phyloP scores from a whole-genome alignment of 2,888 invertebrate genomes.

The Prosopocoilus inquinatus region DNA sequence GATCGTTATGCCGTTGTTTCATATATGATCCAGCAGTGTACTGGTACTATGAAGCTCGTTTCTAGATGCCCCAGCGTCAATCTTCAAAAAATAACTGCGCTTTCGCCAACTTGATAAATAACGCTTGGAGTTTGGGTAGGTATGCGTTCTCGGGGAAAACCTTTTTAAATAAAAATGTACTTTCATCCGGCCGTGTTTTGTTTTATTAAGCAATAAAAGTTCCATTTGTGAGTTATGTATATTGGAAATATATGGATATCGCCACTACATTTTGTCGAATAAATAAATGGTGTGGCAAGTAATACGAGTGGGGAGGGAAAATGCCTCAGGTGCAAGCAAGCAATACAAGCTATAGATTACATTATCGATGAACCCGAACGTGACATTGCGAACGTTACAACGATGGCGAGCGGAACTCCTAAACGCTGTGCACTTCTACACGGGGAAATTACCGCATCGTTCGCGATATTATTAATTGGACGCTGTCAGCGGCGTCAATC shows the following conservation, averaged over 20 bases:
- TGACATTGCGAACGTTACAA: slow-evolving; percentile 23
- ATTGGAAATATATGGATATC: slow-evolving; percentile 37
- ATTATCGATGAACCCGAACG: slow-evolving; percentile 39
- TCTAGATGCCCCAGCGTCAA: too few relatives aligned
- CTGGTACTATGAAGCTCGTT: too few relatives aligned
- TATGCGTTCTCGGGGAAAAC: slow-evolving; percentile 7
- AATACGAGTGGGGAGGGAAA: slow-evolving; percentile 25
- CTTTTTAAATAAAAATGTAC: too few relatives aligned
- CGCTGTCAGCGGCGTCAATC: slow-evolving; percentile 37
- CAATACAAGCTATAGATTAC: slow-evolving; percentile 37
- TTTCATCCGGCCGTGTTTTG: slow-evolving; percentile 10
- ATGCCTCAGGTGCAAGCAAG: slow-evolving; percentile 31
- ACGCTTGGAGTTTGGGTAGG: neutral
- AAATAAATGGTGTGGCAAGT: slow-evolving; percentile 35
- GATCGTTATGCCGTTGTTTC: too few relatives aligned
- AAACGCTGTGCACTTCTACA: neutral
- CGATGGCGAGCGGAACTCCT: slow-evolving; percentile 7
- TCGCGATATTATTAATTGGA: slow-evolving; percentile 39
- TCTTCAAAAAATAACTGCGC: too few relatives aligned
- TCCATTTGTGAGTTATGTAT: slow-evolving; percentile 32
- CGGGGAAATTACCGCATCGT: slow-evolving; percentile 28
- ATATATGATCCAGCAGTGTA: too few relatives aligned
- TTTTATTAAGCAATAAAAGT: slow-evolving; percentile 36
- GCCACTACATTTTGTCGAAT: slow-evolving; percentile 25
- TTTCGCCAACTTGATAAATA: neutral